phyloP scores from a whole-genome alignment of 2,888 invertebrate species.

The Neoaliturus tenellus region DNA sequence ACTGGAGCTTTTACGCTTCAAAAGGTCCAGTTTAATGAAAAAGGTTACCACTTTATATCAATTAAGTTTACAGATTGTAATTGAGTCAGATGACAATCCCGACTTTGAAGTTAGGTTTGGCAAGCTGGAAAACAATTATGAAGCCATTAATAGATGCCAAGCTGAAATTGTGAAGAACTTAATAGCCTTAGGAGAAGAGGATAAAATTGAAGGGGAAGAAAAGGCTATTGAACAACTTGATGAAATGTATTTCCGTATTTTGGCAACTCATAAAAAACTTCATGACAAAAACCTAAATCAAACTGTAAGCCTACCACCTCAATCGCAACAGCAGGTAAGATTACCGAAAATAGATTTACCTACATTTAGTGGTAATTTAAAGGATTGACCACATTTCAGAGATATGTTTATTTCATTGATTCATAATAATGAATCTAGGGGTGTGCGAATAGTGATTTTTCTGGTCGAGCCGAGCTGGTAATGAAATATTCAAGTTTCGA shows the following conservation, averaged over 20 bases:
- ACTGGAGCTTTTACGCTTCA: neutral
- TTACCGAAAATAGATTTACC: neutral
- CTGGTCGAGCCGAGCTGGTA: too few species aligned
- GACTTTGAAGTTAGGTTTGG: neutral
- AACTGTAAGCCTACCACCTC: neutral
- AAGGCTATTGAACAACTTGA: neutral
- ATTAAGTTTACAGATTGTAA: neutral
- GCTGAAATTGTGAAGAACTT: neutral
- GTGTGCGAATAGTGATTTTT: too few species aligned
- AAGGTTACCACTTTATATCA: neutral
- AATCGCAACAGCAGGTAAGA: neutral
- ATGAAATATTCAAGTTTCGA: too few species aligned
- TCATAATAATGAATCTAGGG: neutral
- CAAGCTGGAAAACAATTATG: neutral
- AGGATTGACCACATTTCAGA: neutral
- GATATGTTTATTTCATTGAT: neutral
- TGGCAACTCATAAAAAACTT: neutral
- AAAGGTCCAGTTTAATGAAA: neutral
- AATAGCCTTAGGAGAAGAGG: neutral
- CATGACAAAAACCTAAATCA: neutral
- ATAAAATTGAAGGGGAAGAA: neutral
- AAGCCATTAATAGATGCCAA: neutral
- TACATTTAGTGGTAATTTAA: neutral
- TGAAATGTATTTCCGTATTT: neutral
- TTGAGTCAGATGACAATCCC: neutral